These are phyloP conservation scores for Pyrgilauda ruficollis DNA, from an alignment of 2,113 vertebrate genomes.

Conservation along the genomic window DNA sequence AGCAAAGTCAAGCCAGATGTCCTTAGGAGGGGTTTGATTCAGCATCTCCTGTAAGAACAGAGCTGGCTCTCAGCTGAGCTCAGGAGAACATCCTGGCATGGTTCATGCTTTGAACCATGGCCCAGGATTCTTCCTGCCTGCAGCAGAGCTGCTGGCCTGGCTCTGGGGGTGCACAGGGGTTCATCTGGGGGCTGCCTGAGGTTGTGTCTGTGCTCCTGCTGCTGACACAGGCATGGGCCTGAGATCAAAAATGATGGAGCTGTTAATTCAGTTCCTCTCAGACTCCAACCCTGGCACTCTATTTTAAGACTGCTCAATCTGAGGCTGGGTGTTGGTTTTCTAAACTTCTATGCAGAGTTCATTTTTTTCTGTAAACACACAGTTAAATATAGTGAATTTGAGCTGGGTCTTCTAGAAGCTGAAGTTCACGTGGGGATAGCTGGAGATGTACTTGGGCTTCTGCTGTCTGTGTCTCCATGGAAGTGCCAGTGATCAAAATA, in stretches of 20 bases:
- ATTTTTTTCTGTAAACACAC: background rate
- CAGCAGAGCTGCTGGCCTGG: background rate
- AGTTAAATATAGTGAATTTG: background rate
- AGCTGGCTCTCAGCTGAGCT: background rate
- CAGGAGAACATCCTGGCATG: background rate
- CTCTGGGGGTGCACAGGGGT: background rate
- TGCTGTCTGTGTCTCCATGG: background rate
- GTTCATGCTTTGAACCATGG: background rate
- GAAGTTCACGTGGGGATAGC: background rate
- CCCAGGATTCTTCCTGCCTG: background rate
- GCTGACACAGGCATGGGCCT: background rate
- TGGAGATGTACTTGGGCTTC: background rate
- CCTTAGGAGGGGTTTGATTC: background rate
- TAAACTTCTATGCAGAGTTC: background rate
- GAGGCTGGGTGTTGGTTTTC: background rate
- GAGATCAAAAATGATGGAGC: background rate
- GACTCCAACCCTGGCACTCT: background rate
- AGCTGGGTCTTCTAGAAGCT: background rate
- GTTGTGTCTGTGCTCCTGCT: background rate
- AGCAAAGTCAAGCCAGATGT: conserved; percentile 11
- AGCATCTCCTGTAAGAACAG: background rate
- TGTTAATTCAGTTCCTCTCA: background rate
- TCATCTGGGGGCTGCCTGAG: background rate
- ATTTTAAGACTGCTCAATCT: background rate
- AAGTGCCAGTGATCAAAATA: conserved; percentile 29